Base-by-base conservation (phyloP, 2,888 invertebrate genomes). In the Plemyria rubiginata region DNA sequence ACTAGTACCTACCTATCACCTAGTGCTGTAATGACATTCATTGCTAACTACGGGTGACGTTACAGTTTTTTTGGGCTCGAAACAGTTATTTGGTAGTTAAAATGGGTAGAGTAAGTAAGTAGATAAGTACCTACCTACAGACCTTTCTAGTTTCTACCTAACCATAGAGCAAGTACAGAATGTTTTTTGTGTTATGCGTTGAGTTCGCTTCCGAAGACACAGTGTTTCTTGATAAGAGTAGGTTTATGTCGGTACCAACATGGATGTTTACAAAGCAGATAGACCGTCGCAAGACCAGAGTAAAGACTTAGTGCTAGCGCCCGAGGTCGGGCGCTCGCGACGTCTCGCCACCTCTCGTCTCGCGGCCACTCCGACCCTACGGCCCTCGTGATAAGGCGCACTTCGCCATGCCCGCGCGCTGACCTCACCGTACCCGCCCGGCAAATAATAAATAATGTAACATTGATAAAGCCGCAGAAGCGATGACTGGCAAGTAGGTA, bases 391-490 rank as follows among this genome's bases (percentile, higher is more conserved):
- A 91, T 92, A 92, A 91, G 87, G 87, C 85, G 74, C 85, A 92
- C 82, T 81, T 84, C 87, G 82, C 82, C 81, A 76, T 86, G 86
- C 81, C 75, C 87, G 81, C 88, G 67, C 78, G 85, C 87, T 88
- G 90, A 90, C 90, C 92, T 90, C 88, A 90, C 87, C 87, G 84
- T 80, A 77, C 55, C 78, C 83, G 81, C 81, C 71, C 88, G 88
- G 87, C 90, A 88, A 90, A 89, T 90, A 90, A 91, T 91, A 91
- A 92, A 91, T 91, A 66, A 90, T 91, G 91, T 91, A 92, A 90
- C 90, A 88, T 88, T 91, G 92, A 92, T 92, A 92, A 90, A 87
- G 80, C 83, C 85, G 84, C 85, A 86, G 88, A 90, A 89, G 81
- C 90, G 88, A 86, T 88, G 91, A 90, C 90, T 90, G 88, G 55